Evolutionary conservation across 2,113 vertebrate species (phyloP).

Genomic region (Equus przewalskii): DNA sequence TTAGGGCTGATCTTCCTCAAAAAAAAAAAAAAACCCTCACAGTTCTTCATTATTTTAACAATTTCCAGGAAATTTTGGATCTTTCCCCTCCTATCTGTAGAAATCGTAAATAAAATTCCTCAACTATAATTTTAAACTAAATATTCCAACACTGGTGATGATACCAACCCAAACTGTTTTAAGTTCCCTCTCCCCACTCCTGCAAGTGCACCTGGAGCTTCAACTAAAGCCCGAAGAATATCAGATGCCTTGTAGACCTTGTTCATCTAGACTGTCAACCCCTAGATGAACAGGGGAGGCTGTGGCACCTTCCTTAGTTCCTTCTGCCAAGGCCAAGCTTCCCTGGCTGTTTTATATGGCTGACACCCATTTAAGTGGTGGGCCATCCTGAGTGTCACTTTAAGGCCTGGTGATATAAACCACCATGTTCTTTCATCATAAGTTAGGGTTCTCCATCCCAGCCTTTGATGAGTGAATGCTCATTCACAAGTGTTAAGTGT

Average conservation of each 20-base stretch:
- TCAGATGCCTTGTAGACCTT: neutral
- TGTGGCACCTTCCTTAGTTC: too few relatives aligned
- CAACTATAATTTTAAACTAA: neutral
- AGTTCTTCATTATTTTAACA: neutral
- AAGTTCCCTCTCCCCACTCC: neutral
- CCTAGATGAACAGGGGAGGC: neutral
- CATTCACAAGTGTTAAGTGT: too few relatives aligned
- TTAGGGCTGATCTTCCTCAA: too few relatives aligned
- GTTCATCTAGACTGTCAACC: fast-evolving
- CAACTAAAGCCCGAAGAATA: neutral
- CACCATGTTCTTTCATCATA: fast-evolving
- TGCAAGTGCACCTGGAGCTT: neutral
- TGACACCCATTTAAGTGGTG: neutral
- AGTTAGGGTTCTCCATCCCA: neutral
- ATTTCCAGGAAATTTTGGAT: neutral
- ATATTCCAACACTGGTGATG: neutral
- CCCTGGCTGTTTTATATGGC: neutral
- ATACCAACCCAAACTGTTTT: neutral
- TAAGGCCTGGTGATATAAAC: neutral
- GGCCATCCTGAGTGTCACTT: neutral
- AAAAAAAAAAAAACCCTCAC: neutral
- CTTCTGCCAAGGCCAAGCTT: neutral
- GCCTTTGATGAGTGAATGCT: neutral
- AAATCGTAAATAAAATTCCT: neutral
- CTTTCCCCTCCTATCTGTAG: neutral